phyloP scores from a whole-genome alignment of 2,113 vertebrate genomes.

The Chloebia gouldiae region DNA sequence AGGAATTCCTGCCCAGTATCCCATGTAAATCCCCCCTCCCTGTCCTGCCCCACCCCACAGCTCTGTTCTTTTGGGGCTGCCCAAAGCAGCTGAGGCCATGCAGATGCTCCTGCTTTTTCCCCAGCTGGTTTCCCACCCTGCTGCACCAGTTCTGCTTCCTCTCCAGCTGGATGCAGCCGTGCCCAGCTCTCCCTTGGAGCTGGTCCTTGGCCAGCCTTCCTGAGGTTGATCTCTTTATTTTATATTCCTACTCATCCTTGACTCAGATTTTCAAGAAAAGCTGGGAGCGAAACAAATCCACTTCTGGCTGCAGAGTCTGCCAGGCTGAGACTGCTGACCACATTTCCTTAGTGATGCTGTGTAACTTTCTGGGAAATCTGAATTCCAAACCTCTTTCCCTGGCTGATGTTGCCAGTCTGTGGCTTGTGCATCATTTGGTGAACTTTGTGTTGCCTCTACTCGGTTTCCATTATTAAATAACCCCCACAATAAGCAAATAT shows the following conservation, averaged over 20 bases:
- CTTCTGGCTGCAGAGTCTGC: neutral
- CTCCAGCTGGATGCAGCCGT: neutral
- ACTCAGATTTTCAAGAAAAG: neutral
- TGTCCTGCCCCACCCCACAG: neutral
- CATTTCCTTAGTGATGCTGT: neutral
- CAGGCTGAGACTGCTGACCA: neutral
- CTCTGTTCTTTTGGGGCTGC: rapidly evolving
- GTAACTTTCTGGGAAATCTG: neutral
- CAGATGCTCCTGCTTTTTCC: rapidly evolving
- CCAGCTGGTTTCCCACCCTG: neutral
- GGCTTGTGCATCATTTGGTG: neutral
- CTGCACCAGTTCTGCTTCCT: rapidly evolving
- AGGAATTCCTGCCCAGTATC: neutral
- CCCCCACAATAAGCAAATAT: neutral
- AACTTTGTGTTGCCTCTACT: neutral
- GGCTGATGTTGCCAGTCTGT: neutral
- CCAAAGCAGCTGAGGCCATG: rapidly evolving
- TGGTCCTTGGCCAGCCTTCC: neutral
- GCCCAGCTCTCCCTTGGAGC: neutral
- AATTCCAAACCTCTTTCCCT: neutral
- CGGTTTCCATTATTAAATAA: neutral
- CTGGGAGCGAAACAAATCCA: neutral
- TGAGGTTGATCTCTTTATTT: neutral
- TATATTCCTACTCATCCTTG: neutral
- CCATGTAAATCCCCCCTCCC: neutral